Evolutionary conservation across 2,888 invertebrate species (phyloP), one percentile per base, ranked within the genome.

Genomic region (Ormyrus rosae): DNA sequence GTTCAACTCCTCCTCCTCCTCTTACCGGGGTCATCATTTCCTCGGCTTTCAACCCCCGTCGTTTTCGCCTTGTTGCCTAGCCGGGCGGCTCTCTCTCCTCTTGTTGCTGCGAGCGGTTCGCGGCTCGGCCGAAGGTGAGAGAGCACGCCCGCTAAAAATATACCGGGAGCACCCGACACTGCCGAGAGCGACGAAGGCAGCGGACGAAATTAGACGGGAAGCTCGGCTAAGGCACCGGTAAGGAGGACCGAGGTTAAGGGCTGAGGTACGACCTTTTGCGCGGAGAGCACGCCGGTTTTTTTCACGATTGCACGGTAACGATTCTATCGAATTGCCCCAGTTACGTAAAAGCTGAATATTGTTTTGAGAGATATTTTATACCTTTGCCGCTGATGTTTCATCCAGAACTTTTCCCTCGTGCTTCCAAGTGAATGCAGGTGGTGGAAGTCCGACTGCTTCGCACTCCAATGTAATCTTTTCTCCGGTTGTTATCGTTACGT

Each of bases 381-480:
- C 95, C 92, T 93, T 94, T 65, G 92, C 89, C 86, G 94, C 93
- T 76, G 93, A 92, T 53, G 93, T 92, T 87, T 93, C 93, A 85
- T 92, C 92, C 84, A 94, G 92, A 56, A 93, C 91, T 87, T 93
- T 94, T 83, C 94, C 94, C 65, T 96, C 94, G 86, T 94, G 94
- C 80, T 92, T 91, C 95, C 95, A 96, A 83, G 91, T 92, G 67
- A 95, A 89, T 58, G 92, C 92, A 7, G 95, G 95, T 74, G 91
- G 89, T 64, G 95, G 95, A 85, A 93, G 91, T 82, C 95, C 95
- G 69, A 91, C 92, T 81, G 94, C 93, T 88, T 94, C 92, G 84
- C 95, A 95, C 90, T 95, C 95, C 84, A 96, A 90, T 89, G 94
- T 94, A 86, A 95, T 92, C 90, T 94, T 95, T 87, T 95, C 94